Evolutionary conservation across 2,113 vertebrate species (phyloP).

Genomic region (Aviceda subcristata): DNA sequence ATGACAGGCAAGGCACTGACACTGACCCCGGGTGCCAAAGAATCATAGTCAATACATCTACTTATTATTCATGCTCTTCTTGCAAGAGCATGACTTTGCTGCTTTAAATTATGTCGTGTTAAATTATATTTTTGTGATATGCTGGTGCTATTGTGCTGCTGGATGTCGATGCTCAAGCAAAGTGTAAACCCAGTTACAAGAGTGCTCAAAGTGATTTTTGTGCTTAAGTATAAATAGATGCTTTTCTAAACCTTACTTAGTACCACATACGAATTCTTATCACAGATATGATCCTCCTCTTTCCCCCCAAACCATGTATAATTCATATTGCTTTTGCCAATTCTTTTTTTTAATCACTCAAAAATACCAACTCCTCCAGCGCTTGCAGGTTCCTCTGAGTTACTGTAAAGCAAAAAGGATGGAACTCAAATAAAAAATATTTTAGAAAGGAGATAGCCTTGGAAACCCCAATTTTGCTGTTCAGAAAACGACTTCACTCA

Average conservation of each 20-base stretch:
- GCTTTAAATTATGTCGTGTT: background rate
- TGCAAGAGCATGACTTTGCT: background rate
- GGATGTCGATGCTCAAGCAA: background rate
- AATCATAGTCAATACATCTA: background rate
- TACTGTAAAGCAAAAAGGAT: background rate
- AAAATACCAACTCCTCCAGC: background rate
- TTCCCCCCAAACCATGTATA: background rate
- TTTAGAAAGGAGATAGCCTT: background rate
- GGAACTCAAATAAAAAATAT: background rate
- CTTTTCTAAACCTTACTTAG: background rate
- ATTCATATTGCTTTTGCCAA: background rate
- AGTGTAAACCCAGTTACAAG: background rate
- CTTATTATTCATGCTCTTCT: background rate
- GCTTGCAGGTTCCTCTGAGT: background rate
- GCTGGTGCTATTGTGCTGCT: background rate
- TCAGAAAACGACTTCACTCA: background rate
- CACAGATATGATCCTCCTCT: background rate
- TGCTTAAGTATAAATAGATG: background rate
- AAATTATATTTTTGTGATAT: background rate
- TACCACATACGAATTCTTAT: background rate
- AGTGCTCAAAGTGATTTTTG: background rate
- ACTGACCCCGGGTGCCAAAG: background rate
- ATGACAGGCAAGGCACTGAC: background rate
- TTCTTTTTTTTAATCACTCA: background rate
- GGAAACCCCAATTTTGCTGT: background rate